Percentiles rank a stretch among this genome's conserved stretches.
Evolutionary conservation across 2,113 vertebrate genomes (phyloP).

Genomic region (Pluvianellus socialis): DNA sequence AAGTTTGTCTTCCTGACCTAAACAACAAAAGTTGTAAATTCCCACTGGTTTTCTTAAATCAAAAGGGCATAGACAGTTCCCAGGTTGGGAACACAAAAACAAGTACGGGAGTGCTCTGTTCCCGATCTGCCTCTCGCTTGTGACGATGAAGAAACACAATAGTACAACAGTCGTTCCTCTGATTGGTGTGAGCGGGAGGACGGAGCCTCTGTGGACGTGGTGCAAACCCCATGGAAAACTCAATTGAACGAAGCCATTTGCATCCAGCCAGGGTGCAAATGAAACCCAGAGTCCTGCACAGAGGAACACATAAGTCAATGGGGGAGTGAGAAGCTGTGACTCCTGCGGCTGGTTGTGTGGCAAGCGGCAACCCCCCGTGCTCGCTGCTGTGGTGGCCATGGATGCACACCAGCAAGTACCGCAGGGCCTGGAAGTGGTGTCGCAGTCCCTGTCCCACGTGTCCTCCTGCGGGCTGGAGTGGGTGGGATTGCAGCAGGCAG

Average conservation of each 20-base stretch:
- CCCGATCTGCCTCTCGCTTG: not conserved
- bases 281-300: not conserved
- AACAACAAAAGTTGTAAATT: not conserved
- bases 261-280: not conserved
- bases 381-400: fast-evolving
- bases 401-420: not conserved
- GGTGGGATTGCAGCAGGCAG: not conserved
- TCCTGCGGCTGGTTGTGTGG: fast-evolving
- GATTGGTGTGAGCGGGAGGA: not conserved
- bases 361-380: not conserved
- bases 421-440: not conserved
- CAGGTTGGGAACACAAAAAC: not conserved
- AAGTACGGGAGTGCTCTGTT: not conserved
- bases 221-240: not conserved
- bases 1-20: not conserved
- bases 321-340: not conserved
- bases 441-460: not conserved
- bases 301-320: not conserved
- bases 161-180: not conserved
- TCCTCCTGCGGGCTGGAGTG: not conserved
- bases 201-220: not conserved
- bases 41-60: not conserved
- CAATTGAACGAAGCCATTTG: not conserved
- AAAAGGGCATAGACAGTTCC: not conserved
- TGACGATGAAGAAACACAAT: not conserved